Conservation (phyloP, 2,888 invertebrate species). For the Alitta virens region DNA sequence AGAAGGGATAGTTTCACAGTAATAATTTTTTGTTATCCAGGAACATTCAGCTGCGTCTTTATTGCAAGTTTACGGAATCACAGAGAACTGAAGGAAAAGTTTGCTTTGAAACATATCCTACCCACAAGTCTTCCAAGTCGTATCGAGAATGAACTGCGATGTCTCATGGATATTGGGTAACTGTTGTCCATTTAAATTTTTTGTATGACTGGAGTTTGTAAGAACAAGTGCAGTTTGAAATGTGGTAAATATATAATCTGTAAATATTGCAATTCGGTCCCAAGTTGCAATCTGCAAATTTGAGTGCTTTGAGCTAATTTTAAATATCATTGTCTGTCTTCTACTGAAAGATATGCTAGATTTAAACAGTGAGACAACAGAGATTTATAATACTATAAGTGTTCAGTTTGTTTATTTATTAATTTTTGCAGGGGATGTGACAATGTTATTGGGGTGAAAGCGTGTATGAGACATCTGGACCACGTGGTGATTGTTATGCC, state of each 20-base stretch:
- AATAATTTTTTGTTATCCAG: constrained; percentile 55
- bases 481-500: constrained; percentile 88
- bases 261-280: too few species aligned
- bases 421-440: constrained; percentile 69
- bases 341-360: too few species aligned
- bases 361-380: too few species aligned
- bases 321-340: too few species aligned
- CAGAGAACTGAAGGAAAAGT: constrained; percentile 56
- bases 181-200: too few species aligned
- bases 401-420: constrained; percentile 5
- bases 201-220: too few species aligned
- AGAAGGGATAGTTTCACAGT: too few species aligned
- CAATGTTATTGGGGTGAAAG: constrained; percentile 77
- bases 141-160: constrained; percentile 77
- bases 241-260: too few species aligned
- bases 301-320: too few species aligned
- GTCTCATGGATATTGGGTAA: constrained; percentile 64
- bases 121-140: constrained; percentile 82
- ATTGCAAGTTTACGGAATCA: constrained; percentile 67
- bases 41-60: constrained; percentile 85
- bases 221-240: too few species aligned
- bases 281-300: too few species aligned
- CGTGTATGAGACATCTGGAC: constrained; percentile 74
- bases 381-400: too few species aligned
- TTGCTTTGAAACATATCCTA: constrained; percentile 82